Evolutionary conservation across 2,888 invertebrate species (phyloP), one percentile per base, ranked within the genome.

Genomic region (Scaptomyza caliginosa): DNA sequence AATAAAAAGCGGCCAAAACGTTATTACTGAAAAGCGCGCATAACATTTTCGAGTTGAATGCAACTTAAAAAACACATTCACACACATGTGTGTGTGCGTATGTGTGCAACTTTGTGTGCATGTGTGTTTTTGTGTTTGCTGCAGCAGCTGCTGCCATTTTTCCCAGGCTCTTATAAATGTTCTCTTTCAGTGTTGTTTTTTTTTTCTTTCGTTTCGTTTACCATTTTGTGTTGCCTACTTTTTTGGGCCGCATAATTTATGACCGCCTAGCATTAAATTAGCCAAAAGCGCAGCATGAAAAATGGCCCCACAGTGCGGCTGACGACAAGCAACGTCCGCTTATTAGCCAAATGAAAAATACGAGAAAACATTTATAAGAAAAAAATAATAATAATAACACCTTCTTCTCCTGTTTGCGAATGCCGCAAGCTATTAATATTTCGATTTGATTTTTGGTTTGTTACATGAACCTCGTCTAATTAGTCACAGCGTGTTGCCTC

Each of bases 251-350:
- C 74, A 85, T 78, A 81, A 85, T 85, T 88, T 88, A 88, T 85
- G 84, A 59, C 74, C 74, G 69, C 74, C 76, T 69, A 72, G 77
- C 88, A 78, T 85, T 85, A 85, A 84, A 85, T 87, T 83, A 86
- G 82, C 83, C 86, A 87, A 77, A 34, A 75, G 88, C 88, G 76
- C 85, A 74, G 76, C 83, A 83, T 88, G 85, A 88, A 86, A 88
- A 88, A 88, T 87, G 66, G 85, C 58, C 49, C 65, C 62, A 23
- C 63, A 58, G 28, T 67, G 50, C 65, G 84, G 72, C 59, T 48
- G 49, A 64, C 86, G 77, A 80, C 86, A 75, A 74, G 65, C 78
- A 59, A 59, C 86, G 80, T 78, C 88, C 83, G 82, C 83, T 87
- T 87, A 85, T 81, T 85, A 85, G 71, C 69, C 78, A 60, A 48